Evolutionary conservation across 2,797 vertebrate species (phyloP).

Genomic region (Molossus alvarezi): DNA sequence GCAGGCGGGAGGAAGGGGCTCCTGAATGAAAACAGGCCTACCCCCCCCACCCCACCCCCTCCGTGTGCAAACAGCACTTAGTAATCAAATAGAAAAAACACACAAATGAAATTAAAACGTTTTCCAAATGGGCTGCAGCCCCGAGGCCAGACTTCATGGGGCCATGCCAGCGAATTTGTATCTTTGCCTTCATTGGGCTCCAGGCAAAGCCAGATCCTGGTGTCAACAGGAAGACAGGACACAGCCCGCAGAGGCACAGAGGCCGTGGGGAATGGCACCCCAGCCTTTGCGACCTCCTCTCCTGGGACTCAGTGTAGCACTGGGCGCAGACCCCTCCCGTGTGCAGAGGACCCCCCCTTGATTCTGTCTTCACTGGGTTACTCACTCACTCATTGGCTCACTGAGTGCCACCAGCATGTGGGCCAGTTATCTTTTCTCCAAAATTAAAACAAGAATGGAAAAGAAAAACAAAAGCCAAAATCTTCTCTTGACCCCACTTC

Average conservation of each 20-base stretch:
- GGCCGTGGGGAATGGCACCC: not conserved
- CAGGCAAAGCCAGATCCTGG: conserved; percentile 70
- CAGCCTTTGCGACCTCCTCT: not conserved
- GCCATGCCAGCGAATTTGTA: conserved; percentile 69
- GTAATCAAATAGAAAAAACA: conserved; percentile 90
- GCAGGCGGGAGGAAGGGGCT: conserved; percentile 89
- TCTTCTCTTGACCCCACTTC: not conserved
- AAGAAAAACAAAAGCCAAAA: not conserved
- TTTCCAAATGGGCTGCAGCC: conserved; percentile 87
- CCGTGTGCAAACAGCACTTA: conserved; percentile 88
- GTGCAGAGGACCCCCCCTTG: not conserved
- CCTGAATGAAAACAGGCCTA: conserved; percentile 90
- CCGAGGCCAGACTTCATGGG: conserved; percentile 82
- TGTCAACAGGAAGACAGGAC: not conserved
- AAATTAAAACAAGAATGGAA: not conserved
- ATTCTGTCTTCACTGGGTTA: too few species aligned
- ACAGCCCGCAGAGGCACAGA: not conserved
- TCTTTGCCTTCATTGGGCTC: conserved; percentile 84
- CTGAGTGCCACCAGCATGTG: not conserved
- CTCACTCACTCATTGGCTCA: not conserved
- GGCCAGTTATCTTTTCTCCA: not conserved
- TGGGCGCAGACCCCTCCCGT: not conserved
- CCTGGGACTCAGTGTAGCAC: not conserved
- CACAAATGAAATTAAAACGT: conserved; percentile 88
- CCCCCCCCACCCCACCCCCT: conserved; percentile 85